These are phyloP conservation scores for Antechinus flavipes DNA, from an alignment of 2,113 vertebrate genomes.

Conservation along the genomic window DNA sequence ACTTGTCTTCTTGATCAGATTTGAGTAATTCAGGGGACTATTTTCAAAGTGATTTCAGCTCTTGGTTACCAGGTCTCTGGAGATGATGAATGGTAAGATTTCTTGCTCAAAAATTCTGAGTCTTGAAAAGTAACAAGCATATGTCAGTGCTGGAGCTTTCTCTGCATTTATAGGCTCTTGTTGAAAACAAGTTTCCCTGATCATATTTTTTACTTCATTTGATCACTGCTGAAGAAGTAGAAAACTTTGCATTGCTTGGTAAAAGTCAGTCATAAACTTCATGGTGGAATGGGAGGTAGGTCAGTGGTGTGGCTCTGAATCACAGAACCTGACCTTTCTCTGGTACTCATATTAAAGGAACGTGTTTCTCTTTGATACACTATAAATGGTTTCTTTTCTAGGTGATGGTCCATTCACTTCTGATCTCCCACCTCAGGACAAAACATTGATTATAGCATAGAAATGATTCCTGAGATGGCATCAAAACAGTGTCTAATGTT, in stretches of 20 bases:
- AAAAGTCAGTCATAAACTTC: conserved; percentile 39
- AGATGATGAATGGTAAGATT: conserved; percentile 68
- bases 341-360: not conserved
- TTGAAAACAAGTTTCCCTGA: conserved; percentile 55
- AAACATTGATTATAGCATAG: not conserved
- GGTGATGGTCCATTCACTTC: not conserved
- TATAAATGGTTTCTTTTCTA: not conserved
- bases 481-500: not conserved
- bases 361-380: not conserved
- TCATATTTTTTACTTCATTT: conserved; percentile 57
- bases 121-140: conserved; percentile 58
- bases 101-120: conserved; percentile 43
- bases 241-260: conserved; percentile 40
- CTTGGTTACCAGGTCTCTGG: conserved; percentile 58
- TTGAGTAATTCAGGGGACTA: conserved; percentile 59
- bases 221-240: conserved; percentile 16
- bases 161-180: conserved; percentile 50
- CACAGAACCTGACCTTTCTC: not conserved
- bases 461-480: not conserved
- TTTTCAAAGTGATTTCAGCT: conserved; percentile 66
- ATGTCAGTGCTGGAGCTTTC: conserved; percentile 53
- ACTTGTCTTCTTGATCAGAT: conserved; percentile 57
- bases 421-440: not conserved
- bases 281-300: conserved; percentile 8
- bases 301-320: conserved; percentile 2